Percentiles rank a stretch among this genome's conserved stretches.
These are phyloP conservation scores for Euspilapteryx auroguttella DNA, from an alignment of 2,888 invertebrate species.

Conservation along the genomic window DNA sequence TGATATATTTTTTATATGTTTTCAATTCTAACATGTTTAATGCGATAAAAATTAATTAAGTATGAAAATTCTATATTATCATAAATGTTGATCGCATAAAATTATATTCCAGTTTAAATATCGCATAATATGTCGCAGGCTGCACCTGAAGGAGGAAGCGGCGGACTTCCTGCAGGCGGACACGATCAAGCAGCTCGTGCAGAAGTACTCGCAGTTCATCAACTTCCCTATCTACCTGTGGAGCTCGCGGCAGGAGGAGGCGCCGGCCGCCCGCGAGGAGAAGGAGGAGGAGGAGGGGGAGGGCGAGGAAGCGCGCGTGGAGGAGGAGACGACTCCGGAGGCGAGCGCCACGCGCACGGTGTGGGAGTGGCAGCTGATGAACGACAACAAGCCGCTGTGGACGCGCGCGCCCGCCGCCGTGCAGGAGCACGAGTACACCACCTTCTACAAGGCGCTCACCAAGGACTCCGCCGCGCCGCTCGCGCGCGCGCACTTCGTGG, in stretches of 20 bases:
- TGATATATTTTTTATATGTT: no score
- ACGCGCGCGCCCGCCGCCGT: slow-evolving; percentile 88
- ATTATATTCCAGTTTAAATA: no score
- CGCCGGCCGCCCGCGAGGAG: no score
- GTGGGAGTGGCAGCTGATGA: slow-evolving; percentile 97
- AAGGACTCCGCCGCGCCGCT: slow-evolving; percentile 86
- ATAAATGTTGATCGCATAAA: no score
- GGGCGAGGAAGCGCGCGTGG: slow-evolving; percentile 57
- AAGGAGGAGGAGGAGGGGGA: slow-evolving; percentile 22
- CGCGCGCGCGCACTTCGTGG: slow-evolving; percentile 88
- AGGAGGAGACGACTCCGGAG: no score
- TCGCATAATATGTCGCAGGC: no score
- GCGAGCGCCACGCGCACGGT: slow-evolving; percentile 94
- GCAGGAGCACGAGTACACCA: slow-evolving; percentile 84
- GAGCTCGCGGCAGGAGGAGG: no score
- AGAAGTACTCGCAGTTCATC: slow-evolving; percentile 99
- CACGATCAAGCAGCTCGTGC: slow-evolving; percentile 86
- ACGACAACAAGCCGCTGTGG: slow-evolving; percentile 99
- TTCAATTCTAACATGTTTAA: no score
- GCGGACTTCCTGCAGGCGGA: slow-evolving; percentile 92
- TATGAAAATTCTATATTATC: no score
- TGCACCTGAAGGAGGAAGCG: slow-evolving; percentile 96
- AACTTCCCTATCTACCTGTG: slow-evolving; percentile 98
- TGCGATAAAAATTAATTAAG: no score
- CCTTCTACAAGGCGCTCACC: slow-evolving; percentile 94